Conservation (phyloP, 2,888 invertebrate genomes). For the Quadroppia sp. region DNA sequence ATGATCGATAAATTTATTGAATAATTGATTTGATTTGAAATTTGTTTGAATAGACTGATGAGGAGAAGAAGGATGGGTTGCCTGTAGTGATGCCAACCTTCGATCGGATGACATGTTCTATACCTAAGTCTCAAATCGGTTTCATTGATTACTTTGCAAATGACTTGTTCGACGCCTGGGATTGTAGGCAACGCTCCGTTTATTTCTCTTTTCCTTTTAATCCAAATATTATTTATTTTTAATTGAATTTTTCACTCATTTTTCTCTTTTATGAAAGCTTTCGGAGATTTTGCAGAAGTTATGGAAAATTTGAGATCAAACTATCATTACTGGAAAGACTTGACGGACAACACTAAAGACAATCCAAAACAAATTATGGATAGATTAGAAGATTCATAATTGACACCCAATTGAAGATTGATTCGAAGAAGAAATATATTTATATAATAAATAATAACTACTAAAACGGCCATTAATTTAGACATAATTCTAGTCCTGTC, state of each 20-base stretch:
- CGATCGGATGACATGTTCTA: conserved; percentile 87
- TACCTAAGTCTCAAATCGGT: conserved; percentile 95
- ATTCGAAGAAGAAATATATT: too few relatives aligned
- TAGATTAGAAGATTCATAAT: not conserved
- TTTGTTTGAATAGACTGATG: conserved; percentile 69
- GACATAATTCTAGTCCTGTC: conserved; percentile 1
- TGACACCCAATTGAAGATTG: not conserved
- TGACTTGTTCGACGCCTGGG: conserved; percentile 97
- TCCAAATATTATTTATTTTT: conserved; percentile 16
- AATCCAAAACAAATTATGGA: conserved; percentile 29
- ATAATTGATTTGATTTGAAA: not conserved
- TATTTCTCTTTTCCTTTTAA: conserved; percentile 3
- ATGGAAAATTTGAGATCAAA: conserved; percentile 76
- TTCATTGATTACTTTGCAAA: conserved; percentile 97
- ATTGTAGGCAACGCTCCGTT: conserved; percentile 59
- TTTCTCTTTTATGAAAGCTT: conserved; percentile 60
- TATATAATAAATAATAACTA: not conserved
- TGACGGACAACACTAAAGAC: conserved; percentile 2
- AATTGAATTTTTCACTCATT: conserved; percentile 26
- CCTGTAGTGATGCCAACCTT: conserved; percentile 99
- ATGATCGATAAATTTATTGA: too few relatives aligned
- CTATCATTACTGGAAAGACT: conserved; percentile 83
- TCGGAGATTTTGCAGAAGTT: conserved; percentile 87
- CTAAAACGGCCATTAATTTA: not conserved
- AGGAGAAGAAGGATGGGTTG: conserved; percentile 79